A percentile compares a stretch with the other conserved stretches of the same genome.
Conservation (phyloP, 1,140 invertebrate genomes). For the Oscheius sp. region DNA sequence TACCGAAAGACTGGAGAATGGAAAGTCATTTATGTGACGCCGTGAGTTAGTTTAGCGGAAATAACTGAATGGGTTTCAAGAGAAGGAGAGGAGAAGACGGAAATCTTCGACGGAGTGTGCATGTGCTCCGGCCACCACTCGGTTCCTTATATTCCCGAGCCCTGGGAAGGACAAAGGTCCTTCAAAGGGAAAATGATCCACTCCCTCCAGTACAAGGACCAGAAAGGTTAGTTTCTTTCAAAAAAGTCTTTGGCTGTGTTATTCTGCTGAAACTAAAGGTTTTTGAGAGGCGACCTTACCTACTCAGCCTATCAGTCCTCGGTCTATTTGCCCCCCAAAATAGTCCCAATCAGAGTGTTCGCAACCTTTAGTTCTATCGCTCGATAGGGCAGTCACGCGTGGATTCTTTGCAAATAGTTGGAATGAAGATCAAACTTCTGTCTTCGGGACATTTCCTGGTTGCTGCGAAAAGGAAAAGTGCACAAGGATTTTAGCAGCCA, state of each 20-base stretch:
- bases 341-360: not conserved
- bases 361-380: too few species aligned
- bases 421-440: too few species aligned
- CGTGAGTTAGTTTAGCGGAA: constrained; percentile 18
- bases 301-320: not conserved
- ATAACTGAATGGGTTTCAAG: constrained; percentile 23
- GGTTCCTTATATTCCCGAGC: constrained; percentile 52
- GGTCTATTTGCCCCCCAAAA: not conserved
- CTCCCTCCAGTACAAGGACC: constrained; percentile 62
- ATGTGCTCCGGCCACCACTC: constrained; percentile 59
- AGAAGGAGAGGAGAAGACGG: constrained; percentile 27
- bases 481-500: too few species aligned
- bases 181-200: constrained; percentile 64
- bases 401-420: too few species aligned
- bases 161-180: constrained; percentile 59
- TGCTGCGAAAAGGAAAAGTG: too few species aligned
- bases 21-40: constrained; percentile 46
- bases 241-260: not conserved
- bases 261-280: not conserved
- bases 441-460: too few species aligned
- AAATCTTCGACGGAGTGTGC: constrained; percentile 61
- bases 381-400: too few species aligned
- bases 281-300: not conserved
- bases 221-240: constrained; percentile 42
- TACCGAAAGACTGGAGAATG: constrained; percentile 49